Base-by-base conservation (phyloP, 1,140 invertebrate genomes). In the Augochlora pura region DNA sequence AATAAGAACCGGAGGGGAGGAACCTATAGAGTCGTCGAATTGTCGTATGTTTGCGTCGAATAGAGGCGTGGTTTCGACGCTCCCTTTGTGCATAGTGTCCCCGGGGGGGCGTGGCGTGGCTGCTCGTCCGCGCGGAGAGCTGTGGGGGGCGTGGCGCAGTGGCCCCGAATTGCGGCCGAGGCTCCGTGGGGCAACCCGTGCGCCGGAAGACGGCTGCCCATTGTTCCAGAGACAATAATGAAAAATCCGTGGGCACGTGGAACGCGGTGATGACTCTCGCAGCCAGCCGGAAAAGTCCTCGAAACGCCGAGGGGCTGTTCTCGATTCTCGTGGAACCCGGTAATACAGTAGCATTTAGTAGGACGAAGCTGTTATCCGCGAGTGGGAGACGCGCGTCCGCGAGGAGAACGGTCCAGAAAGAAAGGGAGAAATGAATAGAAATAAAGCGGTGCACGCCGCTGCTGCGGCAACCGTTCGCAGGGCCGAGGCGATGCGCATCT, bases 311-410 rank as follows among this genome's bases (percentile, higher is more conserved):
- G 54, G 54, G 54, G 2, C 49, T 52, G 14, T 6, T 21, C 52
- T 54, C 21, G 52, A 6, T 21, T 9, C 8, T 21, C 54, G n/a
- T 21, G 21, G 21, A 8, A 57, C 5, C 54, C 21, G 46, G 70
- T 8, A 14, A 25, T 46, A 59, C 14, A 14, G 5, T 16, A 46
- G 23, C 23, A 54, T 73, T 49, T 27, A 25, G 21, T 18, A 7
- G 73, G 21, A 38, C 52, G 73, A 54, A 21, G 32, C 63, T 64
- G 32, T 39, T 59, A 46, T 68, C 57, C 52, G 16, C 25, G 9
- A 49, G 25, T 3, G 21, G 16, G 66, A 60, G 25, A 69, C 38
- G 39, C 32, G 49, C 38, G 25, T 39, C n/a, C 25, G 39, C 25
- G 54, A 60, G 74, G 12, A 46, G 42, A 46, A 39, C 16, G 49